Evolutionary conservation across 2,888 invertebrate species (phyloP).

Genomic region (Rugalucina vietnamica): DNA sequence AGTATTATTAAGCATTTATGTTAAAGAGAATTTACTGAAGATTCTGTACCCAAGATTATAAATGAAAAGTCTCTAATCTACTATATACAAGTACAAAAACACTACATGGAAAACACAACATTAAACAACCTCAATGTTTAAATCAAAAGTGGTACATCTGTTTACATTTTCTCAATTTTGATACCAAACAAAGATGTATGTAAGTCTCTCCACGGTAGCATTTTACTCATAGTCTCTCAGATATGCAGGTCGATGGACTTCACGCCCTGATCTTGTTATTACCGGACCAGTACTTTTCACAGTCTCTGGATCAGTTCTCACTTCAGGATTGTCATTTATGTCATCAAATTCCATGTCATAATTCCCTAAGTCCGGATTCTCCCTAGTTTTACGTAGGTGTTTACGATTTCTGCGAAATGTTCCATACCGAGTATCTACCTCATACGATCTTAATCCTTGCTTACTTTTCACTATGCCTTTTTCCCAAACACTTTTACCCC

Average conservation of each 20-base stretch:
- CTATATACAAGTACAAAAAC: background rate
- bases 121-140: background rate
- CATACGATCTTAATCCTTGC: background rate
- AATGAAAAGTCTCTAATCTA: background rate
- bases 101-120: background rate
- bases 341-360: background rate
- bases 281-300: background rate
- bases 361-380: background rate
- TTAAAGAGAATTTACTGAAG: background rate
- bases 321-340: background rate
- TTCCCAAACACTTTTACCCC: background rate
- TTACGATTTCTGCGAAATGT: background rate
- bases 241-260: background rate
- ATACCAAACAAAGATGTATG: background rate
- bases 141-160: background rate
- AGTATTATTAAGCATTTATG: background rate
- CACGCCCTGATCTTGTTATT: background rate
- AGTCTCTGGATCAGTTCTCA: background rate
- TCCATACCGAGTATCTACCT: background rate
- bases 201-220: too few relatives aligned
- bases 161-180: background rate
- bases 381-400: background rate
- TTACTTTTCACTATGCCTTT: slow-evolving; percentile 17
- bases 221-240: background rate
- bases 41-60: background rate